Evolutionary conservation across 2,888 invertebrate species (phyloP).

Genomic region (Drosophila pegasa): DNA sequence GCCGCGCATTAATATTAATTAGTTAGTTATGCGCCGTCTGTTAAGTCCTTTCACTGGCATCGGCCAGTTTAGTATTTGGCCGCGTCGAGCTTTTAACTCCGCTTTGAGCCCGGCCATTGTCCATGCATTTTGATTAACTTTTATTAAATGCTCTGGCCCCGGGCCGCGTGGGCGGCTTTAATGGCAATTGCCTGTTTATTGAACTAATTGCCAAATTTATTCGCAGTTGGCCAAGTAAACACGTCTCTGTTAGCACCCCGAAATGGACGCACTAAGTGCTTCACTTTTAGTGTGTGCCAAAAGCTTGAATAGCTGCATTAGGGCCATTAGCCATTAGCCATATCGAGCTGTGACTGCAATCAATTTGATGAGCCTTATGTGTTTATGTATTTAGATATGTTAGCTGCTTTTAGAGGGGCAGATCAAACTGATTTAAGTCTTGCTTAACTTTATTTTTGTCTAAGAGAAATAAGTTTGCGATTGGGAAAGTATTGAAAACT

Average conservation of each 20-base stretch:
- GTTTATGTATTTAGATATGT: not conserved
- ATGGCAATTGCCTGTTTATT: conserved; percentile 49
- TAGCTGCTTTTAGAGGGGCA: not conserved
- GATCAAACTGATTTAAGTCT: not conserved
- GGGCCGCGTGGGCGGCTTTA: not conserved
- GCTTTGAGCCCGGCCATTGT: conserved; percentile 45
- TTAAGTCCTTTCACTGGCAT: conserved; percentile 1
- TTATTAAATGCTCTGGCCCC: conserved; percentile 26
- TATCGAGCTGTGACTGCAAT: not conserved
- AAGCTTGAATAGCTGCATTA: not conserved
- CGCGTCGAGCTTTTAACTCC: conserved; percentile 53
- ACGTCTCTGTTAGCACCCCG: not conserved
- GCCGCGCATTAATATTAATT: conserved; percentile 82
- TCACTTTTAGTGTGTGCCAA: not conserved
- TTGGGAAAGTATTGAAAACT: too few relatives aligned
- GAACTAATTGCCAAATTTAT: conserved; percentile 39
- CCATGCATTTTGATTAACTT: conserved; percentile 64
- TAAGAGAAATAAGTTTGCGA: too few relatives aligned
- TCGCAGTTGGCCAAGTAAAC: conserved; percentile 21
- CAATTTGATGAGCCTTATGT: not conserved
- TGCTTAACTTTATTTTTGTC: not conserved
- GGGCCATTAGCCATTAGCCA: not conserved
- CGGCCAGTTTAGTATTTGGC: conserved; percentile 40
- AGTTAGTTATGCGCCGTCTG: conserved; percentile 71
- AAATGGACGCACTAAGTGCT: conserved; percentile 1